Evolutionary conservation across 2,888 invertebrate species (phyloP).

Genomic region (Agrypnus murinus): DNA sequence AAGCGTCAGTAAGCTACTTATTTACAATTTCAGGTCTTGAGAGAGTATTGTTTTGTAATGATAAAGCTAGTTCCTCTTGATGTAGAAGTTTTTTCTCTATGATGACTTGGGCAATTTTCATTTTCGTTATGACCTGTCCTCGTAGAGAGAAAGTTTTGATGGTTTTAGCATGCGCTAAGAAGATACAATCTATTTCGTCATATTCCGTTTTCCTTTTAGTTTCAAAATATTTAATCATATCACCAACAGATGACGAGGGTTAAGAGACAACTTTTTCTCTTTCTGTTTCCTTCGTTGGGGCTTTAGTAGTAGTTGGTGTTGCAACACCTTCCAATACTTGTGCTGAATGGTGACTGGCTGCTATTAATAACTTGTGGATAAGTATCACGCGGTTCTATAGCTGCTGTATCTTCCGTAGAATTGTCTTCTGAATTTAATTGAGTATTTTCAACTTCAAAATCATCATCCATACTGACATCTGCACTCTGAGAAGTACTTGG

Average conservation of each 20-base stretch:
- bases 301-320: slow-evolving; percentile 6
- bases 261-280: not conserved
- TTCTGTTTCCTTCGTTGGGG: slow-evolving; percentile 1
- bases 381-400: not conserved
- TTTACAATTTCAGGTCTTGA: too few species aligned
- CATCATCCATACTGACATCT: slow-evolving; percentile 1
- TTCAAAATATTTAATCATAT: slow-evolving; percentile 3
- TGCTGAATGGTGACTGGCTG: not conserved
- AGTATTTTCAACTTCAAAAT: slow-evolving; percentile 5
- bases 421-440: slow-evolving; percentile 2
- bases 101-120: slow-evolving; percentile 5
- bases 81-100: slow-evolving; percentile 2
- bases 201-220: not conserved
- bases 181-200: not conserved
- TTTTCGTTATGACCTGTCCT: slow-evolving; percentile 2
- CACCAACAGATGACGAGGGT: not conserved
- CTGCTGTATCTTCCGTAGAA: not conserved
- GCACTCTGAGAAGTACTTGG: slow-evolving; percentile 5
- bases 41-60: too few species aligned
- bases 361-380: not conserved
- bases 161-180: not conserved
- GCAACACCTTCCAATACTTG: not conserved
- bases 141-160: not conserved
- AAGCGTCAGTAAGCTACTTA: too few species aligned
- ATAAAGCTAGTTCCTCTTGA: not conserved